Conservation (phyloP, 2,113 vertebrate species). For the Entosphenus tridentatus region DNA sequence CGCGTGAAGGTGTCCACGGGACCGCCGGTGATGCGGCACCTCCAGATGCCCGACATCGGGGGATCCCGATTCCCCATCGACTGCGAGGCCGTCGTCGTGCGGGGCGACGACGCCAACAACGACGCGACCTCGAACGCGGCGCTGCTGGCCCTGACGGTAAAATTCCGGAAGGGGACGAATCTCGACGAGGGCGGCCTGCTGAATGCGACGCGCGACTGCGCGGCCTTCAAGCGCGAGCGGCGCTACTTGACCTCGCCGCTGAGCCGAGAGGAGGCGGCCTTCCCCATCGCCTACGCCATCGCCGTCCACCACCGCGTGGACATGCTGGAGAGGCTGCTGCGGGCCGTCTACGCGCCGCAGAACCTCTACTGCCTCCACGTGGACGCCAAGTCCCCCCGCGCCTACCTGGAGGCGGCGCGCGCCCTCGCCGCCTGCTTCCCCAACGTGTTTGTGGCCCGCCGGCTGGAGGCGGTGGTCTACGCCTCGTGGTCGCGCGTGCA, state of each 20-base stretch:
- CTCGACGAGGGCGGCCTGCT: constrained; percentile 11
- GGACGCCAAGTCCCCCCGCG: neutral
- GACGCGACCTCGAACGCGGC: too few relatives aligned
- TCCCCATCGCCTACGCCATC: constrained; percentile 60
- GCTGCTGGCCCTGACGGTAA: too few relatives aligned
- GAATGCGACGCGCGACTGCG: constrained; percentile 36
- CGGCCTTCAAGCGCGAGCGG: constrained; percentile 20
- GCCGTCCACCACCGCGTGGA: constrained; percentile 63
- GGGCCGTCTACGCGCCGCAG: constrained; percentile 29
- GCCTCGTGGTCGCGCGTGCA: constrained; percentile 5
- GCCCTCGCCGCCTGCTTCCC: constrained; percentile 6
- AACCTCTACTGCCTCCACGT: constrained; percentile 9
- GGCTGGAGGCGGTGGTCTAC: neutral
- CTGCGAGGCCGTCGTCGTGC: too few relatives aligned
- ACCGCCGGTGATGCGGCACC: too few relatives aligned
- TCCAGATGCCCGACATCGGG: too few relatives aligned
- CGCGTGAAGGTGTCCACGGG: too few relatives aligned
- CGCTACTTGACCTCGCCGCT: constrained; percentile 30
- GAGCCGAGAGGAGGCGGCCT: constrained; percentile 36
- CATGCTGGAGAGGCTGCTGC: constrained; percentile 58
- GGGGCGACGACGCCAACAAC: too few relatives aligned
- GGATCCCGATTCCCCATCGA: too few relatives aligned
- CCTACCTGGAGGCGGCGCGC: neutral
- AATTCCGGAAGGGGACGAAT: too few relatives aligned
- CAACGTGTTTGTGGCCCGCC: constrained; percentile 4